Conservation (phyloP, 2,888 invertebrate species). For the Protonemura montana region DNA sequence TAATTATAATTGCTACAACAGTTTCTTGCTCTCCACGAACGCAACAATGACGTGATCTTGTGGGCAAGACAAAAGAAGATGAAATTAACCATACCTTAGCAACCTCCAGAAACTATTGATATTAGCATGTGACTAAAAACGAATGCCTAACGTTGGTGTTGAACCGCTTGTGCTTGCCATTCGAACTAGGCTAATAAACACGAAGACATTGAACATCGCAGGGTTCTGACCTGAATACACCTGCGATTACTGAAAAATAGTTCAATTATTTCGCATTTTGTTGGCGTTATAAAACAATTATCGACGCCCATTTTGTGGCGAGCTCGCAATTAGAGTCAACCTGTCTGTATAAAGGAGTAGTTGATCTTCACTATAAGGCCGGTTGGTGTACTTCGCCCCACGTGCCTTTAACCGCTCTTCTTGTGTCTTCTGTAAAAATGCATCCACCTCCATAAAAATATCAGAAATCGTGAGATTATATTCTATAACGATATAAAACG, state of each 20-base stretch:
- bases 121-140: not conserved
- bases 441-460: no score
- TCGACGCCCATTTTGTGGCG: not conserved
- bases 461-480: no score
- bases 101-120: not conserved
- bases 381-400: not conserved
- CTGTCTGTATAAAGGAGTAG: not conserved
- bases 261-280: not conserved
- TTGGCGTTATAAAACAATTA: slow-evolving; percentile 12
- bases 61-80: slow-evolving; percentile 12
- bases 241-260: not conserved
- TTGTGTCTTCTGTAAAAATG: no score
- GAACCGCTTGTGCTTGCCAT: not conserved
- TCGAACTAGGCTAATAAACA: not conserved
- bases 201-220: not conserved
- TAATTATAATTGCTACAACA: not conserved
- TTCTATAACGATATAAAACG: no score
- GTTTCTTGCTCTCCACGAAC: not conserved
- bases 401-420: not conserved
- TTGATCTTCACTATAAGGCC: not conserved
- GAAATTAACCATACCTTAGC: not conserved
- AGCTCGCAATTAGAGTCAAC: not conserved
- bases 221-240: not conserved
- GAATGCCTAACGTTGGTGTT: not conserved
- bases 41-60: not conserved